A percentile compares a stretch with the other conserved stretches of the same genome.
These are phyloP conservation scores for Luidia sarsii DNA, from an alignment of 53 echinoderm and acorn worm genomes.

Conservation along the genomic window DNA sequence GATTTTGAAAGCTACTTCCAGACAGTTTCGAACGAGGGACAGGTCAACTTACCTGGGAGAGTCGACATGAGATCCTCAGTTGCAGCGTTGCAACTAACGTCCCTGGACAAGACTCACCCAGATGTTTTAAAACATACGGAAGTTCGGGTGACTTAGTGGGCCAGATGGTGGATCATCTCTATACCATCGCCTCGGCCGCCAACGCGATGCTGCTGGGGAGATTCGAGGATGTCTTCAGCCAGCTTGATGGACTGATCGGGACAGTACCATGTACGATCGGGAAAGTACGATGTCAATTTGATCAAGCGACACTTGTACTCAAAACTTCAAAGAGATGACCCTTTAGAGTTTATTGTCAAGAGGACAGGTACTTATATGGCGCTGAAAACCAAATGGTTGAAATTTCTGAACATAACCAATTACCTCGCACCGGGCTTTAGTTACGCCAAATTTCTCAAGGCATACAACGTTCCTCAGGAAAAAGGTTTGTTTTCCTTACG, in stretches of 20 bases:
- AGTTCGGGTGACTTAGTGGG: constrained; percentile 21
- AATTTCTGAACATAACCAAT: constrained; percentile 5
- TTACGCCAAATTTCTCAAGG: no score
- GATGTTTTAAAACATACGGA: constrained; percentile 46
- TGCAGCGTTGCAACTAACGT: constrained; percentile 56
- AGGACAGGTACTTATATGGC: neutral
- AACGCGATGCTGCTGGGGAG: neutral
- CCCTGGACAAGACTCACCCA: neutral
- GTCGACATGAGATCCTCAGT: no score
- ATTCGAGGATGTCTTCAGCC: neutral
- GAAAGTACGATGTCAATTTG: neutral
- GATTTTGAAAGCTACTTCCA: constrained; percentile 56
- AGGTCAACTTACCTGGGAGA: neutral
- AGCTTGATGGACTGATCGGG: neutral
- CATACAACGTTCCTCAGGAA: neutral
- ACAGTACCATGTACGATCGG: neutral
- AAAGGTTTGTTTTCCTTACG: constrained; percentile 28
- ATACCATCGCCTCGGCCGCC: neutral
- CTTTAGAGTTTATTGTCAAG: no score
- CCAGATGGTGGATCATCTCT: constrained; percentile 19
- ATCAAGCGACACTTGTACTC: no score
- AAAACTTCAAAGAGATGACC: no score
- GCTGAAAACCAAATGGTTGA: neutral
- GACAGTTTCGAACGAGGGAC: neutral
- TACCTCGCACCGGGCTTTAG: no score